These are phyloP conservation scores for Bettongia penicillata DNA, from an alignment of 2,113 vertebrate genomes.

Conservation along the genomic window DNA sequence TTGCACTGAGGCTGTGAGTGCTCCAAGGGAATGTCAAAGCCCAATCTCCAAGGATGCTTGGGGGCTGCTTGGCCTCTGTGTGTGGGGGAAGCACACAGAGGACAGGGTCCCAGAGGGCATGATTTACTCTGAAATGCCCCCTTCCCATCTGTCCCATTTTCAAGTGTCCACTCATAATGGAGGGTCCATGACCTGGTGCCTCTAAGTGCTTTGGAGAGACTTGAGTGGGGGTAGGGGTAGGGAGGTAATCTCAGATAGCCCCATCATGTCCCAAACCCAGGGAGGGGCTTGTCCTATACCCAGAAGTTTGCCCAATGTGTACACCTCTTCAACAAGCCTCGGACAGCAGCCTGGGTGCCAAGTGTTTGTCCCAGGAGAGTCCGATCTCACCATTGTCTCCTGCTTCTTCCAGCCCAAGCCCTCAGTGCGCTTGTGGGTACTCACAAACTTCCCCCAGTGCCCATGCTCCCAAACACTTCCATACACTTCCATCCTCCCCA, in stretches of 20 bases:
- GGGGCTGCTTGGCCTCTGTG: neutral
- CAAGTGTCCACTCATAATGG: neutral
- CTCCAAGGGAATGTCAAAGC: neutral
- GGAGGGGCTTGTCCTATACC: neutral
- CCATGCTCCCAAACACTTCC: neutral
- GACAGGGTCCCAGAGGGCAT: neutral
- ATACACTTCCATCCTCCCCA: neutral
- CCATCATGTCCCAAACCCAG: neutral
- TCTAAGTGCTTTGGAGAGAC: neutral
- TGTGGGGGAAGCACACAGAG: neutral
- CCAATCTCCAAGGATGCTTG: neutral
- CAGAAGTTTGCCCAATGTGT: neutral
- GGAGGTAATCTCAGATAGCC: neutral
- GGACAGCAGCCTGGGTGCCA: neutral
- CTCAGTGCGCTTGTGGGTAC: neutral
- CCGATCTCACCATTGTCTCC: neutral
- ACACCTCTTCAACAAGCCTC: neutral
- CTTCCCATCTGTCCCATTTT: neutral
- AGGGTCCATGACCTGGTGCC: neutral
- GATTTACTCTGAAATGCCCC: neutral
- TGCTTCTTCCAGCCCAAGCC: neutral
- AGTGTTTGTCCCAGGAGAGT: neutral
- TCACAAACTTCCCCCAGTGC: neutral
- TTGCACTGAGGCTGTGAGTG: neutral
- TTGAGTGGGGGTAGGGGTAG: neutral